phyloP scores from a whole-genome alignment of 2,113 vertebrate genomes.

The Lasiurus cinereus region DNA sequence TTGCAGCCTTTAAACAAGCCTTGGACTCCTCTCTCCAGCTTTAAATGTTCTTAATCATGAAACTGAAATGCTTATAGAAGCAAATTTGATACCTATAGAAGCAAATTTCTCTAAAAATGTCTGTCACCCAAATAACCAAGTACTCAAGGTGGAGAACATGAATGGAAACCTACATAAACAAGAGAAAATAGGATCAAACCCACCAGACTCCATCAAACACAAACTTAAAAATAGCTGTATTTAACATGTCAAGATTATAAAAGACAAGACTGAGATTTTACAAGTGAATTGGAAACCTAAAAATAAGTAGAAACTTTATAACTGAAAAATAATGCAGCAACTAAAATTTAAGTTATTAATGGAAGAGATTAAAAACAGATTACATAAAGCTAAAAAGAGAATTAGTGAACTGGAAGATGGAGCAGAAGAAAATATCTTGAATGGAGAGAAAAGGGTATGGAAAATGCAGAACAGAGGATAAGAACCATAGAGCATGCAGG shows the following conservation, averaged over 20 bases:
- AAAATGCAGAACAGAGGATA: not conserved
- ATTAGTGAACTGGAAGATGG: not conserved
- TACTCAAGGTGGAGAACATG: not conserved
- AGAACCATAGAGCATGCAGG: not conserved
- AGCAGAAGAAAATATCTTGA: not conserved
- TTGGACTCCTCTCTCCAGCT: not conserved
- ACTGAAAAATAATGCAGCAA: not conserved
- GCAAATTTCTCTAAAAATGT: not conserved
- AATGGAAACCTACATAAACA: not conserved
- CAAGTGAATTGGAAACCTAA: not conserved
- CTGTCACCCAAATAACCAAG: not conserved
- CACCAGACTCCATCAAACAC: not conserved
- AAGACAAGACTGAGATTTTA: not conserved
- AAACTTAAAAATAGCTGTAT: not conserved
- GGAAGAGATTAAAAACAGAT: not conserved
- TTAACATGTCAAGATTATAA: not conserved
- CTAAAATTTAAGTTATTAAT: not conserved
- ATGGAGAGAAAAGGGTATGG: not conserved
- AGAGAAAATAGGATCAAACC: constrained; percentile 15
- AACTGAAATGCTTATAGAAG: not conserved
- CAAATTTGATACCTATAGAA: not conserved
- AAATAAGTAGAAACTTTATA: not conserved
- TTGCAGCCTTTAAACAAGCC: not conserved
- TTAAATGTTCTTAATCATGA: not conserved
- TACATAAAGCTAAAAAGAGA: constrained; percentile 10